A percentile compares a stretch with the other conserved stretches of the same genome.
Conservation (phyloP, 2,888 invertebrate species). For the Scaptomyza caliginosa region DNA sequence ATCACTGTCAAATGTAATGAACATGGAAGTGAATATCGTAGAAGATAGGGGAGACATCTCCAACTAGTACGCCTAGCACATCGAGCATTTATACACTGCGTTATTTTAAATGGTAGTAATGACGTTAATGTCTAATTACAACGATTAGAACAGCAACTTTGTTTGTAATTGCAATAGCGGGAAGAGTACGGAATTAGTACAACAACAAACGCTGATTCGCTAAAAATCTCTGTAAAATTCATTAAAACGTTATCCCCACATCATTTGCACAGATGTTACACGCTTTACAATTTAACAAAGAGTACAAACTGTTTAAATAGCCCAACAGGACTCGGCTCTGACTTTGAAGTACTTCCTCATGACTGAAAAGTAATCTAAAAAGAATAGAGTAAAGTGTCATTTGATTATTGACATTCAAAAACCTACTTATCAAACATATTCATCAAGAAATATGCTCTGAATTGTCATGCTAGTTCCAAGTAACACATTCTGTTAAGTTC, state of each 20-base stretch:
- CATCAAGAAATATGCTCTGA: background rate
- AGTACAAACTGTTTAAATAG: background rate
- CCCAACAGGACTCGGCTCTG: background rate
- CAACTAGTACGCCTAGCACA: background rate
- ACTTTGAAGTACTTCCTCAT: too few species aligned
- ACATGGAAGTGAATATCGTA: background rate
- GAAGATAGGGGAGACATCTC: background rate
- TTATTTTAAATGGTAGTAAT: background rate
- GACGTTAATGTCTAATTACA: constrained; percentile 2
- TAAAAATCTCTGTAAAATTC: constrained; percentile 9
- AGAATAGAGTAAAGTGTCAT: too few species aligned
- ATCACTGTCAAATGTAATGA: constrained; percentile 3
- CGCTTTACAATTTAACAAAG: background rate
- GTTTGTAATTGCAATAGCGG: constrained; percentile 3
- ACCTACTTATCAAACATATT: too few species aligned
- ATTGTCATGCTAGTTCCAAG: background rate
- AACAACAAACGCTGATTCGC: background rate
- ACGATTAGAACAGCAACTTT: constrained; percentile 14
- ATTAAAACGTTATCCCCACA: constrained; percentile 8
- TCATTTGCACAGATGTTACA: constrained; percentile 22
- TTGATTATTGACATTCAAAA: too few species aligned
- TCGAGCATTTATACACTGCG: background rate
- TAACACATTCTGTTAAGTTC: background rate
- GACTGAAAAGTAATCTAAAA: too few species aligned
- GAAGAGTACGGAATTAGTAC: background rate